Evolutionary conservation across 2,113 vertebrate genomes (phyloP).

Genomic region (Microcebus lehilahytsara): DNA sequence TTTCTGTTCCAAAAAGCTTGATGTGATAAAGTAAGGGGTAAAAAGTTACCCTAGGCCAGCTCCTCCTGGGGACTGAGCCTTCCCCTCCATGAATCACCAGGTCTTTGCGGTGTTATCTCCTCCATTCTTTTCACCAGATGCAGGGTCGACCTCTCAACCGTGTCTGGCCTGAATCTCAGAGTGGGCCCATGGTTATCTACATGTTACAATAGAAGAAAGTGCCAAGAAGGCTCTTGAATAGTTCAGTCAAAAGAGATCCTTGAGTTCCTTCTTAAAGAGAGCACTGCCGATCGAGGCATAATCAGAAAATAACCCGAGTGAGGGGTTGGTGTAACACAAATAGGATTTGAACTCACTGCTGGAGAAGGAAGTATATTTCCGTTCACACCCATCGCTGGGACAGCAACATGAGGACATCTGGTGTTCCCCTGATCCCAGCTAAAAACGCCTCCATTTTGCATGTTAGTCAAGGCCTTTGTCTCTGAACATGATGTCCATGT

Average conservation of each 20-base stretch:
- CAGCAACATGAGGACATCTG: no score
- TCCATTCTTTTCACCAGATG: background rate
- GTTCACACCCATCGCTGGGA: no score
- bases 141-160: background rate
- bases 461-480: accelerated
- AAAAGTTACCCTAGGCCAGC: accelerated
- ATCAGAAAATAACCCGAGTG: background rate
- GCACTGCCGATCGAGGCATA: no score
- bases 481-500: background rate
- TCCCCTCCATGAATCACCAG: background rate
- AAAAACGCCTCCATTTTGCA: background rate
- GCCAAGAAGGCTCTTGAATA: background rate
- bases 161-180: background rate
- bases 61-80: no score
- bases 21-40: background rate
- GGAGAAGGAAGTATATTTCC: background rate
- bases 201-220: background rate
- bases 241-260: background rate
- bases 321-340: background rate
- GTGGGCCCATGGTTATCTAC: no score
- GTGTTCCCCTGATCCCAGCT: background rate
- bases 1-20: background rate
- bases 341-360: background rate
- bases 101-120: no score
- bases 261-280: background rate